Evolutionary conservation across 2,888 invertebrate species (phyloP).

Genomic region (Polyploca ridens): DNA sequence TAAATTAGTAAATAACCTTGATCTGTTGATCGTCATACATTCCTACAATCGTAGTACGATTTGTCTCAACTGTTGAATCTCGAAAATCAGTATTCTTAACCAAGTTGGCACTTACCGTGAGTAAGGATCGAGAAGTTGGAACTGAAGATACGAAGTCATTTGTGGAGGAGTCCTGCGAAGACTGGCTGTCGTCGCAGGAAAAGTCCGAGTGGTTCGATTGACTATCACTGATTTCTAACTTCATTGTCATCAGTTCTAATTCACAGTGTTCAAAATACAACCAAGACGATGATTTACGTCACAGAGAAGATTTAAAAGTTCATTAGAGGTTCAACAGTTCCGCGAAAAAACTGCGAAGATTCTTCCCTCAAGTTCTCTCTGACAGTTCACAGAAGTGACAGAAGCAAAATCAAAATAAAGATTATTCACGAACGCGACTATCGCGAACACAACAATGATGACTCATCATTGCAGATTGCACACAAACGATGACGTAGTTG

Average conservation of each 20-base stretch:
- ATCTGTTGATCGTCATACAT: neutral
- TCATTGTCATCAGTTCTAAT: constrained; percentile 80
- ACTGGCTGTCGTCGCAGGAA: constrained; percentile 84
- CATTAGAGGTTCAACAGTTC: constrained; percentile 33
- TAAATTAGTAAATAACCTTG: neutral
- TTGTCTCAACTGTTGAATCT: neutral
- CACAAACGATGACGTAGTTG: constrained; percentile 64
- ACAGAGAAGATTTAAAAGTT: constrained; percentile 43
- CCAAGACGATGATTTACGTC: constrained; percentile 50
- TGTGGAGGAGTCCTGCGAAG: constrained; percentile 83
- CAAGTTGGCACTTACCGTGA: constrained; percentile 62
- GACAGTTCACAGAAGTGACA: constrained; percentile 70
- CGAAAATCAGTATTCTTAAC: neutral
- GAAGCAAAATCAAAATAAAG: constrained; percentile 63
- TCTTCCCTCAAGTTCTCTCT: constrained; percentile 64
- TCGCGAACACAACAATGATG: constrained; percentile 77
- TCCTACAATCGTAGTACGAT: neutral
- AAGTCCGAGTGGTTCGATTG: constrained; percentile 86
- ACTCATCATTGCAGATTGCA: constrained; percentile 70
- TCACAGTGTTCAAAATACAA: constrained; percentile 30
- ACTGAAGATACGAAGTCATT: constrained; percentile 72
- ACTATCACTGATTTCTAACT: constrained; percentile 85
- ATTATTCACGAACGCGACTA: constrained; percentile 61
- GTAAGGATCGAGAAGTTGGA: constrained; percentile 66
- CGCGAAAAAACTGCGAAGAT: constrained; percentile 52